Evolutionary conservation across 1,140 invertebrate species (phyloP).

Genomic region (Triops cancriformis): DNA sequence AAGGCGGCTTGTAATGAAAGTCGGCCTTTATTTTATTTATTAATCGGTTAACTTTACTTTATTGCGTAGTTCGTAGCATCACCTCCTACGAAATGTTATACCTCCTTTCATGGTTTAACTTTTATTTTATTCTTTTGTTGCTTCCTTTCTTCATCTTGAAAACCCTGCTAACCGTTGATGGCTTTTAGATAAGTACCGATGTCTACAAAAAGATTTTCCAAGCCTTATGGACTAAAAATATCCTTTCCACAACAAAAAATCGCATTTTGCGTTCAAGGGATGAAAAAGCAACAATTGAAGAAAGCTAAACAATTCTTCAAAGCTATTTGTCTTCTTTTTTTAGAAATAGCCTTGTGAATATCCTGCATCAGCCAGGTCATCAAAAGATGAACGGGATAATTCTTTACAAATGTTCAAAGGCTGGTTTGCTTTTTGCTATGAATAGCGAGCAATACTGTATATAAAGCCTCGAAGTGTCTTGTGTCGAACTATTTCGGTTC

Average conservation of each 20-base stretch:
- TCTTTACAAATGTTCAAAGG: not conserved
- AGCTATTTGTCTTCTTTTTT: no score
- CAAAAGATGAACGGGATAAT: not conserved
- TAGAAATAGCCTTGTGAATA: no score
- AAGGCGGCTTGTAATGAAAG: not conserved
- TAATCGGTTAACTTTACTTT: conserved; percentile 2
- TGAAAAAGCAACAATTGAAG: no score
- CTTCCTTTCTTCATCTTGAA: not conserved
- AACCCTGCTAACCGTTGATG: no score
- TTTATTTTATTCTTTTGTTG: not conserved
- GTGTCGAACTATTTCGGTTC: not conserved
- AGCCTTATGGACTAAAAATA: no score
- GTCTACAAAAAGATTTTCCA: no score
- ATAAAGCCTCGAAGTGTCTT: not conserved
- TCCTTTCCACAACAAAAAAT: no score
- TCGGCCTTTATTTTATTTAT: conserved; percentile 1
- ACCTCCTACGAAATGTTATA: not conserved
- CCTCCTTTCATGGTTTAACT: not conserved
- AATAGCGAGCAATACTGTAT: not conserved
- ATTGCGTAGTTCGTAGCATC: not conserved
- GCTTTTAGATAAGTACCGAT: no score
- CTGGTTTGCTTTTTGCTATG: not conserved
- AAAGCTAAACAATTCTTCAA: no score
- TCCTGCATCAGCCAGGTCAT: not conserved
- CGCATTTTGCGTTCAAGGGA: no score